phyloP scores from a whole-genome alignment of 2,888 invertebrate genomes.

The Zygothrica quintamaculata region DNA sequence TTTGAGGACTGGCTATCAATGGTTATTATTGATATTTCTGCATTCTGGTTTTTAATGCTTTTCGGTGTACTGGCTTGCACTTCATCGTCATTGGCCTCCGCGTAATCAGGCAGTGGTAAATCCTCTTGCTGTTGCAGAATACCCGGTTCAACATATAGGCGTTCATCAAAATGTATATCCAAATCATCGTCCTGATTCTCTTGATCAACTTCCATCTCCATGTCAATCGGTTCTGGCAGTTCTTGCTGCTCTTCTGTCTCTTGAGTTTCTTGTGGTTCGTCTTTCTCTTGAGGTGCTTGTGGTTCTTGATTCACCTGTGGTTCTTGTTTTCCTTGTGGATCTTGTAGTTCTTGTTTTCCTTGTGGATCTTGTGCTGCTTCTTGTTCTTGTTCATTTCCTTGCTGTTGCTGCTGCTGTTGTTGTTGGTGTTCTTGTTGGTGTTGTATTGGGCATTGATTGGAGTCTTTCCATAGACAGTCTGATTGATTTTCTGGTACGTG shows the following conservation, averaged over 20 bases:
- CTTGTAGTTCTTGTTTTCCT: too few relatives aligned
- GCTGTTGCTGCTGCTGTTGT: slow-evolving; percentile 11
- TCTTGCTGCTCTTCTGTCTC: too few relatives aligned
- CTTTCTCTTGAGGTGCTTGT: too few relatives aligned
- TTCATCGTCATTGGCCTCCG: slow-evolving; percentile 54
- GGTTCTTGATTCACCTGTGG: too few relatives aligned
- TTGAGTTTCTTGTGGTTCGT: too few relatives aligned
- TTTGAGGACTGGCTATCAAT: slow-evolving; percentile 27
- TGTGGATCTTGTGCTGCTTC: too few relatives aligned
- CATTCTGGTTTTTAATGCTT: slow-evolving; percentile 22
- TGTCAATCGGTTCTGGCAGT: too few relatives aligned
- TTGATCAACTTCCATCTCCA: slow-evolving; percentile 32
- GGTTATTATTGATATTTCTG: slow-evolving; percentile 22
- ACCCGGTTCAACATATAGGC: slow-evolving; percentile 72
- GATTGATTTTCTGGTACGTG: slow-evolving; percentile 13
- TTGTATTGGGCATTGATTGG: slow-evolving; percentile 9
- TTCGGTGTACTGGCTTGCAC: slow-evolving; percentile 67
- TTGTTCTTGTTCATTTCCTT: too few relatives aligned
- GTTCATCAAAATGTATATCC: slow-evolving; percentile 77
- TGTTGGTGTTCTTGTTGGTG: slow-evolving; percentile 10
- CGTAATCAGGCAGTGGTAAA: slow-evolving; percentile 58
- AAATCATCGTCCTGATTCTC: slow-evolving; percentile 50
- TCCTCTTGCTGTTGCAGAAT: slow-evolving; percentile 43
- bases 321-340: too few relatives aligned
- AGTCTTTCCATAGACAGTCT: slow-evolving; percentile 1